Percentiles rank a stretch among this genome's conserved stretches.
phyloP scores from a whole-genome alignment of 2,113 vertebrate species.

The Mesocricetus auratus region DNA sequence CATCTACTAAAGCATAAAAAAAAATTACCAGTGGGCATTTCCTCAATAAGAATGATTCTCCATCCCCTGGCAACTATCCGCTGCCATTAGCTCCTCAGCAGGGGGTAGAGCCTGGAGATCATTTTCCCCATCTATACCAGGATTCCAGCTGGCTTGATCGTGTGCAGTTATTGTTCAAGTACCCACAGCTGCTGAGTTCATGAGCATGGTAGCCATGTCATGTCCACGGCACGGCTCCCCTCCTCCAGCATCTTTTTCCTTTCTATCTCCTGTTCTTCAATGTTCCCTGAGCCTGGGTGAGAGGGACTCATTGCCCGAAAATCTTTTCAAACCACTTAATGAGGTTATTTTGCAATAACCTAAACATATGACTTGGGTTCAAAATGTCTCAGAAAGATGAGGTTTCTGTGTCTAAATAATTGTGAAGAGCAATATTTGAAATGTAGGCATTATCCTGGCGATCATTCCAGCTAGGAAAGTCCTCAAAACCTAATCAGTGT shows the following conservation, averaged over 20 bases:
- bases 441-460: neutral
- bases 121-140: neutral
- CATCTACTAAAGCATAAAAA: neutral
- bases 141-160: neutral
- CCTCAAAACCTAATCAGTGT: neutral
- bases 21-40: neutral
- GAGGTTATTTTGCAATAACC: conserved; percentile 31
- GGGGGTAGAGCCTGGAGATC: neutral
- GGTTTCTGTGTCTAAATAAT: conserved; percentile 30
- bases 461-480: conserved; percentile 9
- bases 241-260: neutral
- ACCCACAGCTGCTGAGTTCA: neutral
- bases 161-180: too few relatives aligned
- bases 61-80: neutral
- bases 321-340: neutral
- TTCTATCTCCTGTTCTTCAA: neutral
- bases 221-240: too few relatives aligned
- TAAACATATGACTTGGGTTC: neutral
- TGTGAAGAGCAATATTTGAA: conserved; percentile 9
- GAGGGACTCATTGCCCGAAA: neutral
- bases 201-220: neutral
- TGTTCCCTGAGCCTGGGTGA: neutral
- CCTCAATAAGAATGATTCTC: neutral
- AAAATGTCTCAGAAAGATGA: conserved; percentile 11
- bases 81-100: neutral